phyloP scores from a whole-genome alignment of 2,113 vertebrate genomes.

The Loxodonta africana region DNA sequence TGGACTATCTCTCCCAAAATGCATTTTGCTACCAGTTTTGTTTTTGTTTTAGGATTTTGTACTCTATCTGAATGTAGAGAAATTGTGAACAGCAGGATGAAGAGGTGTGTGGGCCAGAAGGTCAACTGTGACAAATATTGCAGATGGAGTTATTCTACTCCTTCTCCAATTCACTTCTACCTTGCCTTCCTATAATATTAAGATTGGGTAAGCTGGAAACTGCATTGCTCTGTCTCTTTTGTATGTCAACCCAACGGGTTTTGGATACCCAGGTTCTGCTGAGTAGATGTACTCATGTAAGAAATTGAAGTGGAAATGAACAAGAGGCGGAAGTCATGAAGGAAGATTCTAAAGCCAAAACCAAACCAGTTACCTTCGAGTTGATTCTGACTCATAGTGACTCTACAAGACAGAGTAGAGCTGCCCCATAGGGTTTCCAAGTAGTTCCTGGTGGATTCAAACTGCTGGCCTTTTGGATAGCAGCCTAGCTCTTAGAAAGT shows the following conservation, averaged over 20 bases:
- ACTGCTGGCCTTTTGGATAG: no score
- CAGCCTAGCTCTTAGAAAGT: neutral
- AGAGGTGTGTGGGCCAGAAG: neutral
- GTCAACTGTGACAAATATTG: neutral
- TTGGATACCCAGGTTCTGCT: neutral
- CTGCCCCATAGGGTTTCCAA: no score
- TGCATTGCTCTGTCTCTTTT: neutral
- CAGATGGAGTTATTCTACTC: neutral
- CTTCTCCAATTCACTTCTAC: neutral
- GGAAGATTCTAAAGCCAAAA: no score
- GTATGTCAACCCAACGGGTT: neutral
- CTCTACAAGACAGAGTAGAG: no score
- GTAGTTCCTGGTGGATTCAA: no score
- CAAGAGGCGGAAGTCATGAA: neutral
- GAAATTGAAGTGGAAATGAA: neutral
- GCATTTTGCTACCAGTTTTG: neutral
- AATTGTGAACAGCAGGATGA: neutral
- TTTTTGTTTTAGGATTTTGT: neutral
- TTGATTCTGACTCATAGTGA: no score
- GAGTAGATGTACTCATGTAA: neutral
- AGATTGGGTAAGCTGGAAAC: neutral
- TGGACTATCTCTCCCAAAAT: neutral
- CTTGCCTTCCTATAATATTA: neutral
- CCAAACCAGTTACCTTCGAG: no score
- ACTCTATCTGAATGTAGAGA: neutral